Evolutionary conservation across 2,797 vertebrate species (phyloP), one percentile per base, ranked within the genome.

Genomic region (Cichlasoma orientale): DNA sequence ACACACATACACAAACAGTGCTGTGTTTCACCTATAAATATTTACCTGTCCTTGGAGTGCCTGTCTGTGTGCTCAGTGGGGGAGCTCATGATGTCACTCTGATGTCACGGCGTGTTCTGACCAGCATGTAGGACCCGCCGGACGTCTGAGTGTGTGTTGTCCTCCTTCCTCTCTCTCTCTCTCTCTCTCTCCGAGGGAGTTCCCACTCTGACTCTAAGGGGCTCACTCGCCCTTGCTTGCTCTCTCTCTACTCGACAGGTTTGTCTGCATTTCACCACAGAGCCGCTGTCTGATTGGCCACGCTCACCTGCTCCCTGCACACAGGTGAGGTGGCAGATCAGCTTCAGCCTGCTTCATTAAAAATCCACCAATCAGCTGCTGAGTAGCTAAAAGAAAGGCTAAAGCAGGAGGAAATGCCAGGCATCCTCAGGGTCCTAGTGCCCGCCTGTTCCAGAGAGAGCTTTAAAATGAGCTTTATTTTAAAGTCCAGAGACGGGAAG

Each of bases 31-130:
- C 19, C 52, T 11, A 7, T 41, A 27, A 72, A 33, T 31, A 14
- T 68, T 57, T 55, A 94, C 93, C 91, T 88, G 77, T 92, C 69
- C 56, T 78, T 73, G 25, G 66, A 21, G 31, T 83, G 76, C 38
- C 74, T 72, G 54, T 89, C 76, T 16, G 58, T 80, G 72, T 66
- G 72, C 11, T 82, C 76, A 2, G 76, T 7, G 41, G 82, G 66
- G 71, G 82, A 75, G 70, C 88, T 93, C 93, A 94, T 93, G 89
- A 84, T 91, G 86, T 90, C 88, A 88, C 83, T 3, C 55, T 89
- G 87, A 91, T 88, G 82, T 84, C 85, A 78, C 80, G 2, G 63
- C 5, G 58, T 80, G n/a, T 54, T 79, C 82, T 82, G 90, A 87
- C 74, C 84, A 75, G 76, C 61, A 68, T 77, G 82, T 79, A 61